Percentiles rank a stretch among this genome's conserved stretches.
These are phyloP conservation scores for Eupristina koningsbergeri DNA, from an alignment of 1,140 invertebrate genomes.

Conservation along the genomic window DNA sequence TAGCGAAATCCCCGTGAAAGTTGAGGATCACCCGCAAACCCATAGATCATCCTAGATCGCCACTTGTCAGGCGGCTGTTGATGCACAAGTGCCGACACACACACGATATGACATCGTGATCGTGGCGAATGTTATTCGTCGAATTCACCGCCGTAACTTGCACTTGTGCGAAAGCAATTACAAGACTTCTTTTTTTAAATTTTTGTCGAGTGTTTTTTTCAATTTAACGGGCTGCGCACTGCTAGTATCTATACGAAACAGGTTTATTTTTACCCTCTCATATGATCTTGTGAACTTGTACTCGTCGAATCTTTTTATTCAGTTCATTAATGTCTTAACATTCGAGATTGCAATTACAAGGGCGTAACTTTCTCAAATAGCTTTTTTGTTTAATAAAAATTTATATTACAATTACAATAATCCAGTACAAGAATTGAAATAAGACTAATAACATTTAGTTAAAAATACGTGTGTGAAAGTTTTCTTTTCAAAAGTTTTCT, in stretches of 20 bases:
- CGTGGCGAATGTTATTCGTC: no score
- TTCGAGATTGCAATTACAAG: background rate
- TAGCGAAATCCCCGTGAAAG: no score
- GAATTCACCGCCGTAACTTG: no score
- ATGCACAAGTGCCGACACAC: no score
- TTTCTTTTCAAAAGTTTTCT: background rate
- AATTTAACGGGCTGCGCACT: background rate
- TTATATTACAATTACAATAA: background rate
- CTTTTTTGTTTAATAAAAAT: background rate
- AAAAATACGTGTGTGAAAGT: background rate
- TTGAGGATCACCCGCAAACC: background rate
- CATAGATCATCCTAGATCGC: background rate
- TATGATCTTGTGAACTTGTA: background rate
- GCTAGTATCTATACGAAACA: background rate
- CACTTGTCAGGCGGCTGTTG: no score
- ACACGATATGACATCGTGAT: no score
- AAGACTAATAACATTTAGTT: background rate
- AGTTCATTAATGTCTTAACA: background rate
- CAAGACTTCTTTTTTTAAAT: background rate
- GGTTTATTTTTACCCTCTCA: background rate
- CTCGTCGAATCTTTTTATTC: background rate
- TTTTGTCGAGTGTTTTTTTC: background rate
- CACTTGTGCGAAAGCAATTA: background rate
- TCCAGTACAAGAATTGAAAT: background rate
- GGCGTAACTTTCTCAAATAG: background rate